Conservation (phyloP, 2,113 vertebrate genomes). For the human (Homo sapiens) region GRCh38 chr2:16816501-16817000, state of each 20-base stretch:
- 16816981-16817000: neutral
- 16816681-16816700: neutral
- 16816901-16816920: neutral
- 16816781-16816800: neutral
- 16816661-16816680: neutral
- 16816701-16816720: neutral
- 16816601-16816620: neutral
- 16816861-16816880: neutral
- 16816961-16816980: neutral
- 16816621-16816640: neutral
- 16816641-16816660: neutral
- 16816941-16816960: neutral
- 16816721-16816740: neutral
- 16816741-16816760: neutral
- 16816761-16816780: neutral
- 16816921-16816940: neutral
- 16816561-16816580: neutral
- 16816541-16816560: neutral
- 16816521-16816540: neutral
- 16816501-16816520: neutral
- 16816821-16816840: neutral
- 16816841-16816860: neutral
- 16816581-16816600: neutral
- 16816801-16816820: neutral
- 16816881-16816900: neutral